These are phyloP conservation scores for Prinia subflava DNA, from an alignment of 2,113 vertebrate genomes.

Conservation along the genomic window DNA sequence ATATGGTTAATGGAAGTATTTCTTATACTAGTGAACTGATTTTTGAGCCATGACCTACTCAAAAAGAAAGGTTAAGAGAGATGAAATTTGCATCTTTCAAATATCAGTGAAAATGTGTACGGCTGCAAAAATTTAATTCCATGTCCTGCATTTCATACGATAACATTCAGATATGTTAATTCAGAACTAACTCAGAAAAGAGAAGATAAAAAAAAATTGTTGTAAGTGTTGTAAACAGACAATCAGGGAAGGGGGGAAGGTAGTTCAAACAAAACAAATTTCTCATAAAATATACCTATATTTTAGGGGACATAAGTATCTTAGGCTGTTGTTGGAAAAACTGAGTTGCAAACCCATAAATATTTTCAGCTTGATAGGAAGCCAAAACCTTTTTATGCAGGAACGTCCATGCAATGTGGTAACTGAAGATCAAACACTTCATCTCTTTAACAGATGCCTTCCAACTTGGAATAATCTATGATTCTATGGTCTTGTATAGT, in stretches of 20 bases:
- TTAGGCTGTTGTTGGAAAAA: slow-evolving; percentile 16
- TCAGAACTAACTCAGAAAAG: neutral
- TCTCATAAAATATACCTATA: neutral
- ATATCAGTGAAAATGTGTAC: neutral
- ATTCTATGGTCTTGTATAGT: neutral
- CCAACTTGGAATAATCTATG: neutral
- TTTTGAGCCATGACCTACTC: neutral
- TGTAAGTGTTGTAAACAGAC: neutral
- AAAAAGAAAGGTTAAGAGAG: neutral
- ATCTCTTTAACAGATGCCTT: neutral
- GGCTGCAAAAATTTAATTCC: neutral
- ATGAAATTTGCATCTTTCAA: neutral
- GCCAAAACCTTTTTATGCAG: neutral
- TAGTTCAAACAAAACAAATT: neutral
- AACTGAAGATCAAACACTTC: slow-evolving; percentile 2
- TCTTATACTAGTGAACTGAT: neutral
- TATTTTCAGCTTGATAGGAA: neutral
- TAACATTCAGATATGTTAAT: neutral
- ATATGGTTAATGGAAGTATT: neutral
- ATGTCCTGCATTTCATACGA: neutral
- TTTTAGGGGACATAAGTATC: neutral
- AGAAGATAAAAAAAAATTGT: neutral
- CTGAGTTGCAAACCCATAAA: neutral
- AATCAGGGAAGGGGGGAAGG: neutral
- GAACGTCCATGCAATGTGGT: neutral